A percentile compares a stretch with the other conserved stretches of the same genome.
phyloP scores from a whole-genome alignment of 2,113 vertebrate species.

The Xiphophorus hellerii region DNA sequence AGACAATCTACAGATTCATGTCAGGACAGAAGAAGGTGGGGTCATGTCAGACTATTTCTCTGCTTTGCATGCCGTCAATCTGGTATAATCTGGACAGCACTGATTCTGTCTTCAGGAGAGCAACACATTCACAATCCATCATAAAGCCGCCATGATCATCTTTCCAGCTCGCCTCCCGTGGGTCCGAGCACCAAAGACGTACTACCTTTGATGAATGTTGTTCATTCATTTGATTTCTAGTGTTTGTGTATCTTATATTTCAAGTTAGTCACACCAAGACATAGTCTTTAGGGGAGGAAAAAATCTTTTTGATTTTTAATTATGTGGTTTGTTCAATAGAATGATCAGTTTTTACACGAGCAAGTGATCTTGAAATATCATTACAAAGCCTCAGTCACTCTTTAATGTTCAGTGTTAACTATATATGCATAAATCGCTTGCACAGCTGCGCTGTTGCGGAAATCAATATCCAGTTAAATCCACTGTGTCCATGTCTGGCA shows the following conservation, averaged over 20 bases:
- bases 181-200: constrained; percentile 30
- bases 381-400: constrained; percentile 8
- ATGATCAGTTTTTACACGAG: constrained; percentile 11
- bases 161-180: constrained; percentile 32
- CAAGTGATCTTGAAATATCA: constrained; percentile 7
- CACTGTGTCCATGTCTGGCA: neutral
- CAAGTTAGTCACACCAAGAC: constrained; percentile 28
- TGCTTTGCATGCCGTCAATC: constrained; percentile 41
- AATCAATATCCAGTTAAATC: constrained; percentile 24
- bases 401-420: constrained; percentile 28
- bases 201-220: constrained; percentile 54
- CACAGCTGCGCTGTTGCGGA: constrained; percentile 28
- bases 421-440: constrained; percentile 17
- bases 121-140: constrained; percentile 48
- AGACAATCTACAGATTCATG: constrained; percentile 41
- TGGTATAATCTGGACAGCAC: constrained; percentile 33
- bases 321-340: neutral
- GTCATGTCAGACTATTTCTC: constrained; percentile 49
- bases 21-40: constrained; percentile 41
- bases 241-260: constrained; percentile 50
- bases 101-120: constrained; percentile 18
- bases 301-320: neutral
- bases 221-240: constrained; percentile 20
- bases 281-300: constrained; percentile 1
- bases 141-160: constrained; percentile 28